Evolutionary conservation across 2,797 vertebrate species (phyloP).

Genomic region (Pogonophryne albipinna): DNA sequence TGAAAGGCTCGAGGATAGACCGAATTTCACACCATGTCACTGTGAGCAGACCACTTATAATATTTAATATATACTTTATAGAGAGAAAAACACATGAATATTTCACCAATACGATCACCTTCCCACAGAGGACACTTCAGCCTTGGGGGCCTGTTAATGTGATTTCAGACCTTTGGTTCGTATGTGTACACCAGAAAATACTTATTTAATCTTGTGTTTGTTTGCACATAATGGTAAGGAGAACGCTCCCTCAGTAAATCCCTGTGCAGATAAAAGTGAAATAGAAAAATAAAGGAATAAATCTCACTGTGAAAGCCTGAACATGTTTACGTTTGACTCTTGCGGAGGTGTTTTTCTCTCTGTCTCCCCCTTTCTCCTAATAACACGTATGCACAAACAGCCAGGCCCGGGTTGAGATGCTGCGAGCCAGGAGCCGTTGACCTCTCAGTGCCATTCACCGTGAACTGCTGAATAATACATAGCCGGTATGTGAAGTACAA

Average conservation of each 20-base stretch:
- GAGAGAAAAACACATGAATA: background rate
- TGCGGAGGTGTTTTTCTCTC: slow-evolving; percentile 16
- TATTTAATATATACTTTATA: no score
- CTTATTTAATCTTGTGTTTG: slow-evolving; percentile 20
- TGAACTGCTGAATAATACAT: slow-evolving; percentile 70
- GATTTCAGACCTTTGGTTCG: slow-evolving; percentile 5
- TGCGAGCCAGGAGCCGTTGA: slow-evolving; percentile 63
- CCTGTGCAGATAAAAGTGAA: slow-evolving; percentile 35
- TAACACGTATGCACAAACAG: slow-evolving; percentile 36
- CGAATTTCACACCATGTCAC: no score
- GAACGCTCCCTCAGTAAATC: background rate
- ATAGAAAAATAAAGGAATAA: slow-evolving; percentile 31
- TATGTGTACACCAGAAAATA: slow-evolving; percentile 15
- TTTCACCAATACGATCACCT: background rate
- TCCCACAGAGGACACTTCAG: background rate
- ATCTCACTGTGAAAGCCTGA: slow-evolving; percentile 15
- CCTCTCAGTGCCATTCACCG: slow-evolving; percentile 60
- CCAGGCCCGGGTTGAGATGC: slow-evolving; percentile 48
- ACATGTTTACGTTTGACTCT: slow-evolving; percentile 50
- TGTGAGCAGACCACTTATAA: no score
- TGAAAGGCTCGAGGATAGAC: no score
- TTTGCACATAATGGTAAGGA: slow-evolving; percentile 16
- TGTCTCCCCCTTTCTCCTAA: background rate
- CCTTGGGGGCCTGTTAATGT: background rate
- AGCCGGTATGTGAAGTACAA: slow-evolving; percentile 52